These are phyloP conservation scores for Rhagoletis pomonella DNA, from an alignment of 1,140 invertebrate genomes.

Conservation along the genomic window DNA sequence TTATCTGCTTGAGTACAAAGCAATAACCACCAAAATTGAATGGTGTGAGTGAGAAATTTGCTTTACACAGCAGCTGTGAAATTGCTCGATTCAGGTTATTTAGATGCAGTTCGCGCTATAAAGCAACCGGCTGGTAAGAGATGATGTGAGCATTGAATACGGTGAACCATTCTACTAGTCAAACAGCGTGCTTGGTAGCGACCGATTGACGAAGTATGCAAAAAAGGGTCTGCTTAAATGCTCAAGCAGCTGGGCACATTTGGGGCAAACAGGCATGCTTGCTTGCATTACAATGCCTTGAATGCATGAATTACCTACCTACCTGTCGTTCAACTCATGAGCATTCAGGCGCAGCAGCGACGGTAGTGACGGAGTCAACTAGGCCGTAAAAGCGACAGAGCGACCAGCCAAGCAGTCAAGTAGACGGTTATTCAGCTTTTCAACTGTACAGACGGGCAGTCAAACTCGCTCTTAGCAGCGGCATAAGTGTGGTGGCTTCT, in stretches of 20 bases:
- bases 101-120: background rate
- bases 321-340: background rate
- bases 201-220: background rate
- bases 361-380: conserved; percentile 4
- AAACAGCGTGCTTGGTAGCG: background rate
- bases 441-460: background rate
- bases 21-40: background rate
- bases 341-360: background rate
- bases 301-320: background rate
- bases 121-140: too few relatives aligned
- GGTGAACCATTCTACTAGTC: background rate
- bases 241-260: background rate
- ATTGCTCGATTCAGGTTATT: background rate
- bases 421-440: background rate
- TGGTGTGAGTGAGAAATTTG: background rate
- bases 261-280: background rate
- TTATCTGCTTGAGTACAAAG: background rate
- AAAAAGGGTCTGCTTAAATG: background rate
- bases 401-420: background rate
- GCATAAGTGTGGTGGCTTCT: background rate
- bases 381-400: conserved; percentile 13
- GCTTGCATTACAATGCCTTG: background rate
- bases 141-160: background rate
- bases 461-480: background rate
- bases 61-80: background rate